phyloP scores from a whole-genome alignment of 2,113 vertebrate genomes.

The Phrynocephalus versicolor region DNA sequence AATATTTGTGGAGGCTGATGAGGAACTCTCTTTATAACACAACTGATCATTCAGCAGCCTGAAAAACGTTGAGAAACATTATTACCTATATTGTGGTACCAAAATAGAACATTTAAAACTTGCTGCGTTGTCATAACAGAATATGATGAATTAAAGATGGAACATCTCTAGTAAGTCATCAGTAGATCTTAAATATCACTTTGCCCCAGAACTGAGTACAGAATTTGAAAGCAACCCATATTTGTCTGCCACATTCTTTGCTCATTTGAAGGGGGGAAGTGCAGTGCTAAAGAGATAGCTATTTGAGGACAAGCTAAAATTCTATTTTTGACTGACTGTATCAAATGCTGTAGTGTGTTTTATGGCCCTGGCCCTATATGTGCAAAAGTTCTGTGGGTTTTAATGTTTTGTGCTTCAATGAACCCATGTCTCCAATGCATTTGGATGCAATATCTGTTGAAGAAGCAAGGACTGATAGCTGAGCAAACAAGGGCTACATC shows the following conservation, averaged over 20 bases:
- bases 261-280: too few relatives aligned
- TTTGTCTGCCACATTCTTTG: not conserved
- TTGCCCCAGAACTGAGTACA: too few relatives aligned
- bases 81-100: not conserved
- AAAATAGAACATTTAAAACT: not conserved
- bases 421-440: not conserved
- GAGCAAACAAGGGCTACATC: not conserved
- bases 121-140: not conserved
- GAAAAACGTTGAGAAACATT: not conserved
- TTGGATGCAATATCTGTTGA: not conserved
- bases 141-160: not conserved
- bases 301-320: not conserved
- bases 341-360: not conserved
- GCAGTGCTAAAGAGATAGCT: not conserved
- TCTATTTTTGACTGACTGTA: too few relatives aligned
- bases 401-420: not conserved
- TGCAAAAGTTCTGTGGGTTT: not conserved
- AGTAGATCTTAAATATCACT: not conserved
- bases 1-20: not conserved
- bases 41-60: not conserved
- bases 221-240: not conserved
- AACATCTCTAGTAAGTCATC: not conserved
- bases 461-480: not conserved
- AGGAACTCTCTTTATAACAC: not conserved
- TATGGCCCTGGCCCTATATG: not conserved